Conservation (phyloP, 2,797 vertebrate genomes). For the Periparus ater region DNA sequence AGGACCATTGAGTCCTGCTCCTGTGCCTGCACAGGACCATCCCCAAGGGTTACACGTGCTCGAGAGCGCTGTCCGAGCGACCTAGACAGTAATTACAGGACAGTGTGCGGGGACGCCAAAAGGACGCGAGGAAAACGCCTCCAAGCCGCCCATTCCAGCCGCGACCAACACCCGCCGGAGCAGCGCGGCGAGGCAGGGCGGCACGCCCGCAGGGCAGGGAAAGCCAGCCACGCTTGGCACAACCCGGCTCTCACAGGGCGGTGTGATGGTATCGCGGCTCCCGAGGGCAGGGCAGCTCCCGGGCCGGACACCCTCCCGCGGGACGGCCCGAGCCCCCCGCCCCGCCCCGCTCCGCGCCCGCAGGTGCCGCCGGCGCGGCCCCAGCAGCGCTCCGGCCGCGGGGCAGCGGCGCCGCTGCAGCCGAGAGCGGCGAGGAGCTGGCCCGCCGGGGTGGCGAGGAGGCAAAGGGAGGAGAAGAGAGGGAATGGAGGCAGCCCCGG, state of each 20-base stretch:
- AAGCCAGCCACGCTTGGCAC: background rate
- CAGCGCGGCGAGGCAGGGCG: background rate
- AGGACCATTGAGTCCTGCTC: background rate
- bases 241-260: rapidly evolving
- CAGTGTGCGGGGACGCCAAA: rapidly evolving
- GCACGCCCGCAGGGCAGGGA: background rate
- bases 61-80: too few species aligned
- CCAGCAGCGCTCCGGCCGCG: background rate
- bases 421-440: too few species aligned
- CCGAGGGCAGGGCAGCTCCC: background rate
- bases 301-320: background rate
- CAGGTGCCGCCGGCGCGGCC: background rate
- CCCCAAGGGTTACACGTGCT: background rate
- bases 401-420: background rate
- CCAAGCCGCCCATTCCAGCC: background rate
- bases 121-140: background rate
- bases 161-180: rapidly evolving
- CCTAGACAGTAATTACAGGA: rapidly evolving
- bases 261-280: background rate
- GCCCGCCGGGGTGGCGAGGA: too few species aligned
- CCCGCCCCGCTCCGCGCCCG: background rate
- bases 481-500: too few species aligned
- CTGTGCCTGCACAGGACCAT: background rate
- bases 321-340: background rate
- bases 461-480: too few species aligned